These are phyloP conservation scores for Callipepla californica DNA, from an alignment of 2,113 vertebrate species.

Conservation along the genomic window DNA sequence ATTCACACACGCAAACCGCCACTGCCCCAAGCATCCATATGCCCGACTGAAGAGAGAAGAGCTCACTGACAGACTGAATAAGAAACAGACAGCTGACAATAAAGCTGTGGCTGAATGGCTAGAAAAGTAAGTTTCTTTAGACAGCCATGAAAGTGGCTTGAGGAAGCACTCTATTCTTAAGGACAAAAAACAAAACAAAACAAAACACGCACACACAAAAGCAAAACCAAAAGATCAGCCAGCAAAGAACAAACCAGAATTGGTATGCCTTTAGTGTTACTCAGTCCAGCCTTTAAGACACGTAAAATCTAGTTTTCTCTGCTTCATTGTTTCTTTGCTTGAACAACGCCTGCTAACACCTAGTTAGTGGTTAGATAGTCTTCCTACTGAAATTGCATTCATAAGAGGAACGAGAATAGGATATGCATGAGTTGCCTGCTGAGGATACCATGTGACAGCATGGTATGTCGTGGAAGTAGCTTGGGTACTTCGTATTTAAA, in stretches of 20 bases:
- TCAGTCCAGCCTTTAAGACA: background rate
- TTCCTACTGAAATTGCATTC: background rate
- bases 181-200: too few species aligned
- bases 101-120: slow-evolving; percentile 97
- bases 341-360: background rate
- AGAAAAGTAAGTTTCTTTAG: slow-evolving; percentile 86
- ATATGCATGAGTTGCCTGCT: background rate
- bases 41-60: slow-evolving; percentile 95
- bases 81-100: slow-evolving; percentile 89
- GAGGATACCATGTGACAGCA: background rate
- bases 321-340: background rate
- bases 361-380: background rate
- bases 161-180: background rate
- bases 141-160: background rate
- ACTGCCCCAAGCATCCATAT: slow-evolving; percentile 95
- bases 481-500: background rate
- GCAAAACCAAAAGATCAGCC: too few species aligned
- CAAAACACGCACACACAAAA: background rate
- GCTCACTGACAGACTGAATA: slow-evolving; percentile 81
- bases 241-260: background rate
- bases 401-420: background rate
- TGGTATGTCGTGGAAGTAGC: background rate
- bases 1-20: slow-evolving; percentile 97
- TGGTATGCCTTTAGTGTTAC: background rate
- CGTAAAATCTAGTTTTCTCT: background rate